Evolutionary conservation across 2,113 vertebrate species (phyloP).

Genomic region (Mola mola): DNA sequence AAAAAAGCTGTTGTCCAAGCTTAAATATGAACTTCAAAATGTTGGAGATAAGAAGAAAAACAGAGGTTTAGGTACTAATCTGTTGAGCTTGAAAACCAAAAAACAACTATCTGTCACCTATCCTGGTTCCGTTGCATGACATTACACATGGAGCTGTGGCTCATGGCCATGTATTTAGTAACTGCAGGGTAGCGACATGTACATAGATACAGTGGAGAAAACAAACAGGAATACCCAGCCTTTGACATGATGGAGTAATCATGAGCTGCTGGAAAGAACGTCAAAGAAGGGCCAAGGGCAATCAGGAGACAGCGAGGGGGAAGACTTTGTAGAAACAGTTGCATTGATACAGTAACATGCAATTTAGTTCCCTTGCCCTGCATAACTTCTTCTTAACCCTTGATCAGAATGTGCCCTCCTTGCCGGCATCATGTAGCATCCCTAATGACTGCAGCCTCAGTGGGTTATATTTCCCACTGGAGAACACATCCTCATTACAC

Average conservation of each 20-base stretch:
- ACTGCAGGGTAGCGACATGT: constrained; percentile 56
- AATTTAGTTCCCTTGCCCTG: constrained; percentile 6
- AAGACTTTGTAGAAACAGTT: background rate
- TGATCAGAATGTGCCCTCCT: background rate
- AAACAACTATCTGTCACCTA: constrained; percentile 23
- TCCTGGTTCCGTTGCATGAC: background rate
- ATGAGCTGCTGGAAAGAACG: constrained; percentile 74
- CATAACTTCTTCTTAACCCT: background rate
- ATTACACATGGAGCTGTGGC: constrained; percentile 45
- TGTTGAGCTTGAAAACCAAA: constrained; percentile 3
- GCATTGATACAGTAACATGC: background rate
- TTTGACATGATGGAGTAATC: constrained; percentile 74
- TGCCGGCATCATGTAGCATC: background rate
- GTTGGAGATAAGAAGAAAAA: background rate
- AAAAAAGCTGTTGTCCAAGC: background rate
- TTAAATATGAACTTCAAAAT: background rate
- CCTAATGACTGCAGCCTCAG: constrained; percentile 16
- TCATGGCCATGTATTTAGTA: constrained; percentile 47
- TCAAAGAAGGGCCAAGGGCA: constrained; percentile 66
- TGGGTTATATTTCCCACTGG: background rate
- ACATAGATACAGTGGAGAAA: constrained; percentile 75
- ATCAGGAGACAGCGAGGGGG: constrained; percentile 25
- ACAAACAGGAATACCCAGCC: constrained; percentile 77
- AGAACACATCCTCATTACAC: constrained; percentile 17
- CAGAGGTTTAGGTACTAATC: background rate